Conservation (phyloP, 1,140 invertebrate genomes). For the Chelonus insularis region DNA sequence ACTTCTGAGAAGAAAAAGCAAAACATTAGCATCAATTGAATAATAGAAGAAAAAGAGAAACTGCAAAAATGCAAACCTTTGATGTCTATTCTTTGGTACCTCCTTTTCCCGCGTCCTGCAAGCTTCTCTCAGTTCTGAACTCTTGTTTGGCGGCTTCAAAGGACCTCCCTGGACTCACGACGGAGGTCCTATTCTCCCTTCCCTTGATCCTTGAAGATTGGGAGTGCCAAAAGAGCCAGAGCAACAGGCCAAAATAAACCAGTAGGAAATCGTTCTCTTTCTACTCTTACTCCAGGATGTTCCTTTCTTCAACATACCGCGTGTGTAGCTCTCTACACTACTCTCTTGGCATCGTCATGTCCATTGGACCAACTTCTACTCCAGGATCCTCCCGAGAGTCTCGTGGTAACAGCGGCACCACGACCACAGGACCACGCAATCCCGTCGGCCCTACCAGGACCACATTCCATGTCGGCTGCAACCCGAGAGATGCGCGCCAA, state of each 20-base stretch:
- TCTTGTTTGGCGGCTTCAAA: constrained; percentile 30
- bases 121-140: constrained; percentile 15
- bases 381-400: constrained; percentile 6
- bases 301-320: not conserved
- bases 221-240: not conserved
- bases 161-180: constrained; percentile 50
- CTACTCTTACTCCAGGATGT: constrained; percentile 9
- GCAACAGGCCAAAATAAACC: not conserved
- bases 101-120: not conserved
- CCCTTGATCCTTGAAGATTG: constrained; percentile 19
- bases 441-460: constrained; percentile 39
- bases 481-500: constrained; percentile 32
- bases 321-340: not conserved
- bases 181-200: constrained; percentile 45
- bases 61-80: constrained; percentile 8
- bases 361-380: constrained; percentile 10
- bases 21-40: not conserved
- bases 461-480: constrained; percentile 48
- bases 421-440: constrained; percentile 29
- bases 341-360: constrained; percentile 11
- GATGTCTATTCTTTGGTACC: constrained; percentile 24
- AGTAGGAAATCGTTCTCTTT: not conserved
- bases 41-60: constrained; percentile 20
- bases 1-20: not conserved
- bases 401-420: constrained; percentile 16